phyloP scores from a whole-genome alignment of 2,888 invertebrate genomes.

The Danaus chrysippus region DNA sequence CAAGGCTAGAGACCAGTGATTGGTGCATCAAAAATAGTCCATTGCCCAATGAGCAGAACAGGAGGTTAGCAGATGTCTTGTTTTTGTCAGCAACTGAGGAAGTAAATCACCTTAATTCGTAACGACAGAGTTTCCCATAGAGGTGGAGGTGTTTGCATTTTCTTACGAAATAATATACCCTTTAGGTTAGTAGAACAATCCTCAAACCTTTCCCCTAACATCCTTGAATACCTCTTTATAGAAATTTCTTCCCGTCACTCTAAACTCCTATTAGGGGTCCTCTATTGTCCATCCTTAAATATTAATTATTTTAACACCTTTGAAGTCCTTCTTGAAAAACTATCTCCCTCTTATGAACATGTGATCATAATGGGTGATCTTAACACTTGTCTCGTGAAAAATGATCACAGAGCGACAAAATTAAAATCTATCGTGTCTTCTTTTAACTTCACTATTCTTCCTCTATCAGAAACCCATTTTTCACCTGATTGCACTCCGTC shows the following conservation, averaged over 20 bases:
- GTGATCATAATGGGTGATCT: not conserved
- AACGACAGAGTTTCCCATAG: not conserved
- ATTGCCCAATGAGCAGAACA: no score
- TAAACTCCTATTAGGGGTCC: not conserved
- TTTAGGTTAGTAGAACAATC: no score
- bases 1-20: no score
- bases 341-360: not conserved
- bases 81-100: no score
- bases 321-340: not conserved
- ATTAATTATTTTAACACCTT: not conserved
- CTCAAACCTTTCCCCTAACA: not conserved
- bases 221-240: not conserved
- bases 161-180: not conserved
- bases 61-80: no score
- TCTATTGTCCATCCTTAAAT: not conserved
- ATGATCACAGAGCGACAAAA: not conserved
- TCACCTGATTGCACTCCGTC: no score
- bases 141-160: not conserved
- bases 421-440: not conserved
- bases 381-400: not conserved
- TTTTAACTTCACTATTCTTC: constrained; percentile 17
- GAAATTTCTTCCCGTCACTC: not conserved
- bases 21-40: no score
- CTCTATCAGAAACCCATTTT: constrained; percentile 21
- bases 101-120: not conserved